phyloP scores from a whole-genome alignment of 2,797 vertebrate genomes.

The Schizothorax lantsangensis region DNA sequence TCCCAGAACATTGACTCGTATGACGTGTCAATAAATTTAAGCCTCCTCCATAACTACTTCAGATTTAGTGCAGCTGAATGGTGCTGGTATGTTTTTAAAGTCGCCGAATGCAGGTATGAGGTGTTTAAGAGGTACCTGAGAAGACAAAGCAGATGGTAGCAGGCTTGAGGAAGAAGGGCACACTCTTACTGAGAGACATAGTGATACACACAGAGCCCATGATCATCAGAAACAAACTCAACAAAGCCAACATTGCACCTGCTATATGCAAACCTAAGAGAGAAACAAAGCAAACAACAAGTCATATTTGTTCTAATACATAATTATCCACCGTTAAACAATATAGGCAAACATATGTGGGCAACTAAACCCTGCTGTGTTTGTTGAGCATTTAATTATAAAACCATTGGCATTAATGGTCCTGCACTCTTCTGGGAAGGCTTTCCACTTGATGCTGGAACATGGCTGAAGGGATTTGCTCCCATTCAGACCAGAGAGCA shows the following conservation, averaged over 20 bases:
- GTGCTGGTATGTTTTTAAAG: neutral
- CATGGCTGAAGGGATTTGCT: slow-evolving; percentile 47
- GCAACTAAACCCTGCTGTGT: neutral
- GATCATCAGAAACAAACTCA: slow-evolving; percentile 85
- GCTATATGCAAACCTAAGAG: slow-evolving; percentile 83
- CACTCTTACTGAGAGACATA: slow-evolving; percentile 89
- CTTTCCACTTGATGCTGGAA: slow-evolving; percentile 42
- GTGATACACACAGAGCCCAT: slow-evolving; percentile 87
- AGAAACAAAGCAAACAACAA: slow-evolving; percentile 2
- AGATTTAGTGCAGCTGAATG: neutral
- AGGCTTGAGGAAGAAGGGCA: slow-evolving; percentile 87
- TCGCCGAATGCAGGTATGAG: neutral
- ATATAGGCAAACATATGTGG: slow-evolving; percentile 6
- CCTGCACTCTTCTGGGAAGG: slow-evolving; percentile 22
- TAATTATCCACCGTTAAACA: neutral
- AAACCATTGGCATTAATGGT: slow-evolving; percentile 1
- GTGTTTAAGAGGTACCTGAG: slow-evolving; percentile 77
- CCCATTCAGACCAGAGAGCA: slow-evolving; percentile 38
- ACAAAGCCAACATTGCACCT: slow-evolving; percentile 81
- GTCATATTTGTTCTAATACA: neutral
- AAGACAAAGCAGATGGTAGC: slow-evolving; percentile 88
- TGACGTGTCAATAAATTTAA: no score
- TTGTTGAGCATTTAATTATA: neutral
- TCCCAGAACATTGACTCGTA: neutral
- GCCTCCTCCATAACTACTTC: neutral